Base-by-base conservation (phyloP, 2,888 invertebrate species). In the Sphinx pinastri region DNA sequence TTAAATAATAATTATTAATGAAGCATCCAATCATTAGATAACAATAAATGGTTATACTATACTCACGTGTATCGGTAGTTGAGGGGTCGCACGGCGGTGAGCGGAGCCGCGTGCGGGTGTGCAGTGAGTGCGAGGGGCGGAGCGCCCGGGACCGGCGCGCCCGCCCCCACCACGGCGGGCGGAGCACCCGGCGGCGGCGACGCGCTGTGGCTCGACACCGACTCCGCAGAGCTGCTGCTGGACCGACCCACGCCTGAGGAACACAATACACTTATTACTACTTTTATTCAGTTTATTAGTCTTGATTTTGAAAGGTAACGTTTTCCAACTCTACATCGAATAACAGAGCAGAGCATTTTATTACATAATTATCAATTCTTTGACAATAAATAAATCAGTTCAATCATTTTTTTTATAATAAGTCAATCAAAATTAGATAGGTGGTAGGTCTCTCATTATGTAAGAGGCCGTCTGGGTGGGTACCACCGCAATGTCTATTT, bases 211-310 rank as follows among this genome's bases (percentile, higher is more conserved):
- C 92, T 91, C 49, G 96, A 96, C 79, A 98, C 96, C 0, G 98
- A 98, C 93, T 98, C 98, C 79, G 96, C 97, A 25, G 98, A 97
- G 92, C 98, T 98, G 89, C 97, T 88, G 88, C 88, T 87, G 77
- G 88, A 89, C 67, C 89, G 87, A 1, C 70, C 47, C 31, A 58
- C 72, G 12, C 73, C 69, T 69, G 68, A 58, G 13, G 66, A 45
- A 19, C 16, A 19, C 45, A 13, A 14, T 14, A 38, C 13, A 5
- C n/a, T 54, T 54, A 54, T 16, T 38, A 38, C 7, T 38, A 38
- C 8, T 38, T 38, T 8, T 38, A 38, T 38, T 38, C 1, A 38
- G 3, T 7, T 38, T 38, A 38, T 38, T 38, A 5, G 8, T 7
- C 8, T 38, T 38, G 5, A 38, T 38, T 38, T 38, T 38, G 5